These are phyloP conservation scores for mouse (Mus musculus) DNA, from an alignment of 2,113 vertebrate species.

Conservation along the genomic window GRCm39 chr4:142640501-142641000, in stretches of 20 bases:
- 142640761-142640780: not conserved
- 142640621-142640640: not conserved
- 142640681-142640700: not conserved
- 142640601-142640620: not conserved
- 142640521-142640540: not conserved
- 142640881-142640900: not conserved
- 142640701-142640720: not conserved
- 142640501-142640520: not conserved
- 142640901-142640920: not conserved
- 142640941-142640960: not conserved
- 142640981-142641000: not conserved
- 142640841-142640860: not conserved
- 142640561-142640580: conserved; percentile 16
- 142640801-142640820: too few species aligned
- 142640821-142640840: not conserved
- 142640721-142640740: not conserved
- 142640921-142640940: not conserved
- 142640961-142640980: not conserved
- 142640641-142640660: not conserved
- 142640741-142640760: not conserved
- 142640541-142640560: not conserved
- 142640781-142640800: not conserved
- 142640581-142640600: not conserved
- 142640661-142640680: rapidly evolving
- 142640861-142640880: not conserved